Conservation (phyloP, 2,888 invertebrate species). For the Chrysopilus asiliformis region DNA sequence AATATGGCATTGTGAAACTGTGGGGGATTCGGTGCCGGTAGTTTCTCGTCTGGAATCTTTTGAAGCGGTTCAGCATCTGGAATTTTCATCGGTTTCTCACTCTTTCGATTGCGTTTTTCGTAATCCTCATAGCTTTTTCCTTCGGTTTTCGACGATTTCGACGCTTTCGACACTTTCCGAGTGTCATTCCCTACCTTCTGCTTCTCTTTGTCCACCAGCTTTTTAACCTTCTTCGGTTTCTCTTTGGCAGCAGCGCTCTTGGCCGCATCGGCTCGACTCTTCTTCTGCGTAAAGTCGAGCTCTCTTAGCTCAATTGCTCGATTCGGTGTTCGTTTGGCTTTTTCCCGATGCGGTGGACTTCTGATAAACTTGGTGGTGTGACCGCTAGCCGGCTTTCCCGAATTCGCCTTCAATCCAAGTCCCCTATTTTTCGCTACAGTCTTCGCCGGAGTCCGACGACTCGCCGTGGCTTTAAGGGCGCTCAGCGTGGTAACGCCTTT, state of each 20-base stretch:
- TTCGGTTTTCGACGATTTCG: background rate
- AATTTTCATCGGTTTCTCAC: too few species aligned
- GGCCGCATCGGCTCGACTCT: too few species aligned
- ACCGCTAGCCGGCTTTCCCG: too few species aligned
- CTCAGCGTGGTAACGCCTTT: background rate
- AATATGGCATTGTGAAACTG: too few species aligned
- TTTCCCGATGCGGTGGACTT: too few species aligned
- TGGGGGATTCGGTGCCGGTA: background rate
- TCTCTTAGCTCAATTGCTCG: too few species aligned
- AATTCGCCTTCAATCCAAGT: background rate
- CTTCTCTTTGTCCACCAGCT: background rate
- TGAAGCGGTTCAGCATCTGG: background rate
- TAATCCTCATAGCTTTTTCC: too few species aligned
- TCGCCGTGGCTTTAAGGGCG: background rate
- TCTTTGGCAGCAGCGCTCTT: conserved; percentile 5
- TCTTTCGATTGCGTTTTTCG: too few species aligned
- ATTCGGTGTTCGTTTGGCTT: too few species aligned
- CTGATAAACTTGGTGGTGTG: background rate
- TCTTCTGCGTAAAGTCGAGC: too few species aligned
- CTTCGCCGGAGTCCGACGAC: background rate
- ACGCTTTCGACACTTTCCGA: background rate
- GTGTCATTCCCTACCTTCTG: background rate
- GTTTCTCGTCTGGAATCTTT: conserved; percentile 1
- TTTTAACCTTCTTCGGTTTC: background rate
- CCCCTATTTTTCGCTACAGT: background rate